Conservation (phyloP, 2,797 vertebrate species). For the Oophaga sylvatica region DNA sequence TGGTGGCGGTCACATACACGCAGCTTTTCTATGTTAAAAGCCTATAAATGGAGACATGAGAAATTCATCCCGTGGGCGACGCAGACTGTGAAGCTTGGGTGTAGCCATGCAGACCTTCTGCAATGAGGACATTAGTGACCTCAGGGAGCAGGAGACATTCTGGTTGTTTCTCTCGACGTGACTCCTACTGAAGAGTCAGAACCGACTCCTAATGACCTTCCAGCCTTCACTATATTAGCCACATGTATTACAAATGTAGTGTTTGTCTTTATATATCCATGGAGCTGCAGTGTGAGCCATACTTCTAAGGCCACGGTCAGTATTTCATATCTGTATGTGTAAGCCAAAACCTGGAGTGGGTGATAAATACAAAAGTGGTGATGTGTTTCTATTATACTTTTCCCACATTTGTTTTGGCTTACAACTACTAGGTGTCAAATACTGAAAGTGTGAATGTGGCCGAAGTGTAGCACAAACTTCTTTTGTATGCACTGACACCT, state of each 20-base stretch:
- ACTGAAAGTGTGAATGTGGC: too few relatives aligned
- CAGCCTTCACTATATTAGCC: background rate
- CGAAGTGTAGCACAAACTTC: background rate
- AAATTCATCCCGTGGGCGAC: background rate
- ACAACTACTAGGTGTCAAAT: too few relatives aligned
- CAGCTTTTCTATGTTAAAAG: background rate
- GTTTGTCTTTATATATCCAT: too few relatives aligned
- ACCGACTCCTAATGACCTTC: background rate
- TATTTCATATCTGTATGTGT: too few relatives aligned
- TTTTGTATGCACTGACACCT: background rate
- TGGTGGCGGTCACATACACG: too few relatives aligned
- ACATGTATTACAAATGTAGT: background rate
- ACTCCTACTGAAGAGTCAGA: slow-evolving; percentile 1
- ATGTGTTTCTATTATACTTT: too few relatives aligned
- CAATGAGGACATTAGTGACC: background rate
- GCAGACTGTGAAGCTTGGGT: slow-evolving; percentile 8
- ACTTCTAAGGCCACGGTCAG: too few relatives aligned
- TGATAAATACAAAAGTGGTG: too few relatives aligned
- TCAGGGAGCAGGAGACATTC: background rate
- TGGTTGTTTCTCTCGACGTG: slow-evolving; percentile 8
- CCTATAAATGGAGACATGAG: background rate
- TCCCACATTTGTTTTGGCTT: too few relatives aligned
- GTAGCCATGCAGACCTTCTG: slow-evolving; percentile 29
- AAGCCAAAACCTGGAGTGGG: too few relatives aligned
- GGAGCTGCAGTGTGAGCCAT: too few relatives aligned